phyloP scores from a whole-genome alignment of 2,888 invertebrate species.

The Philereme vetulata region DNA sequence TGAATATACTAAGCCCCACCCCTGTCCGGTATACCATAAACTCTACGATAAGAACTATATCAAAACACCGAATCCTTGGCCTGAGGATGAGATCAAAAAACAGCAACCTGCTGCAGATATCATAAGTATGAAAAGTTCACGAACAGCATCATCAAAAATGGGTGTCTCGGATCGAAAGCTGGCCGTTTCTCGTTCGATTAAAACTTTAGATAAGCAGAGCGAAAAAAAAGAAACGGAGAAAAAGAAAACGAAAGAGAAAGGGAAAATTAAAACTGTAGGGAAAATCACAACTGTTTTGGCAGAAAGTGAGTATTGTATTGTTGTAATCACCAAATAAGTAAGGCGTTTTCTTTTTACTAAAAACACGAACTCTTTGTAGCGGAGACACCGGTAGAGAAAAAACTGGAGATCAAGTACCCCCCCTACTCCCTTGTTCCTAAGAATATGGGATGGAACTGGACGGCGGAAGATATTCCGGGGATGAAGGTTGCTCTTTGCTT shows the following conservation, averaged over 20 bases:
- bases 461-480: conserved; percentile 72
- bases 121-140: conserved; percentile 55
- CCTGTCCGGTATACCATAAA: conserved; percentile 76
- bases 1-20: conserved; percentile 64
- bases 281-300: conserved; percentile 58
- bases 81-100: conserved; percentile 52
- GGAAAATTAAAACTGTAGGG: conserved; percentile 54
- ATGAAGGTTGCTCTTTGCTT: conserved; percentile 57
- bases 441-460: conserved; percentile 80
- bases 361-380: conserved; percentile 41
- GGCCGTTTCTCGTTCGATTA: conserved; percentile 42
- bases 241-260: conserved; percentile 12
- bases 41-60: conserved; percentile 67
- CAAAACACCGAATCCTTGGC: conserved; percentile 63
- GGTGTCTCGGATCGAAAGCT: conserved; percentile 32
- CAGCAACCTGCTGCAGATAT: conserved; percentile 38
- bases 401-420: conserved; percentile 54
- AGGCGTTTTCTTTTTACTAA: no score
- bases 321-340: neutral
- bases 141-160: conserved; percentile 30
- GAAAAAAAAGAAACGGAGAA: conserved; percentile 43
- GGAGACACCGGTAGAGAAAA: conserved; percentile 46
- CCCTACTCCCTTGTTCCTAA: conserved; percentile 69
- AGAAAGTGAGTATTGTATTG: conserved; percentile 46
- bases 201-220: conserved; percentile 46